These are phyloP conservation scores for Gymnothorax javanicus DNA, from an alignment of 2,797 vertebrate genomes.

Conservation along the genomic window DNA sequence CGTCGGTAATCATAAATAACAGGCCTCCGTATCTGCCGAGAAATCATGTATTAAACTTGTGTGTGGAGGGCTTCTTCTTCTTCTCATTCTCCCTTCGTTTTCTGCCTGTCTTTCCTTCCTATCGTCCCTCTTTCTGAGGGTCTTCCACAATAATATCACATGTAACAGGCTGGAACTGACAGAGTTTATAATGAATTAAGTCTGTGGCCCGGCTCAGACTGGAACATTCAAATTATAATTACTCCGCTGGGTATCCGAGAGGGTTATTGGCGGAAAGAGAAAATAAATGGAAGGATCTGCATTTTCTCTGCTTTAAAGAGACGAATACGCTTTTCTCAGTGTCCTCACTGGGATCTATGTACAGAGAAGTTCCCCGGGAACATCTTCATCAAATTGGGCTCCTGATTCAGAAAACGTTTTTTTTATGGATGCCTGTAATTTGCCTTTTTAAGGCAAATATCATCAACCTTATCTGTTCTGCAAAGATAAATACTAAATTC, in stretches of 20 bases:
- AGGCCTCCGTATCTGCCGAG: slow-evolving; percentile 75
- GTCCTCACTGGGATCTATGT: slow-evolving; percentile 54
- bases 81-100: slow-evolving; percentile 50
- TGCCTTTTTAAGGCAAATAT: background rate
- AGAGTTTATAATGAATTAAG: slow-evolving; percentile 77
- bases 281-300: slow-evolving; percentile 80
- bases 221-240: slow-evolving; percentile 86
- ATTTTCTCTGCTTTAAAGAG: slow-evolving; percentile 74
- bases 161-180: slow-evolving; percentile 74
- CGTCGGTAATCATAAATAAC: slow-evolving; percentile 83
- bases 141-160: slow-evolving; percentile 74
- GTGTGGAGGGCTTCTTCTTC: slow-evolving; percentile 40
- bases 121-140: slow-evolving; percentile 66
- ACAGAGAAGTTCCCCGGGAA: background rate
- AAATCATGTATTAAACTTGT: slow-evolving; percentile 76
- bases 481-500: background rate
- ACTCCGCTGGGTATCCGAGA: slow-evolving; percentile 76
- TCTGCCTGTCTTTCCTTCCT: slow-evolving; percentile 36
- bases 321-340: slow-evolving; percentile 63
- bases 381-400: slow-evolving; percentile 5
- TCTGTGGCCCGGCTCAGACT: slow-evolving; percentile 76
- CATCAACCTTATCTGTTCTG: background rate
- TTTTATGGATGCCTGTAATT: background rate
- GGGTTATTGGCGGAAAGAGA: slow-evolving; percentile 65
- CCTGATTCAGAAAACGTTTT: too few relatives aligned